Conservation (phyloP, 2,113 vertebrate species). For the Rhinichthys klamathensis region DNA sequence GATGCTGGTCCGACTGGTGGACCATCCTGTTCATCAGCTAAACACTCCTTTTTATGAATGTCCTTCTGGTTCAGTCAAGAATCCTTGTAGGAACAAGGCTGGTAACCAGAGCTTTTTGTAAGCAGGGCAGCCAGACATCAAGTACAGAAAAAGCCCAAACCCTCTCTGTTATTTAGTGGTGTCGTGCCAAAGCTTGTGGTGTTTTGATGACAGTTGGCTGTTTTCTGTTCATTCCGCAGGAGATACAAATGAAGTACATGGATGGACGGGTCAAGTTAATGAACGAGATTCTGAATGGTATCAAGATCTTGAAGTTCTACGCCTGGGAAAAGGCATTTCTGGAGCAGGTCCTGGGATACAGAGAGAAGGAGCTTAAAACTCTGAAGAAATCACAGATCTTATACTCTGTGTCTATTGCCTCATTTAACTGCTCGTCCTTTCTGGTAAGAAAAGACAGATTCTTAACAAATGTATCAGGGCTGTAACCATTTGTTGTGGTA, state of each 20-base stretch:
- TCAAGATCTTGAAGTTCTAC: constrained; percentile 89
- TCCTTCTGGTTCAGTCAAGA: not conserved
- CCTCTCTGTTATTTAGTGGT: not conserved
- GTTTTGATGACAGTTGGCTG: not conserved
- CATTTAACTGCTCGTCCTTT: constrained; percentile 93
- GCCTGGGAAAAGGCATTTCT: constrained; percentile 92
- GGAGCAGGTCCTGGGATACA: constrained; percentile 79
- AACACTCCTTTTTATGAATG: too few species aligned
- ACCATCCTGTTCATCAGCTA: not conserved
- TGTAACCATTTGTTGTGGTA: not conserved
- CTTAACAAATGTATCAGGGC: not conserved
- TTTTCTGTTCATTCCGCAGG: constrained; percentile 69
- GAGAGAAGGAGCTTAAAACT: constrained; percentile 83
- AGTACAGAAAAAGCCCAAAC: not conserved
- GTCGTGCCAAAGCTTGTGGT: not conserved
- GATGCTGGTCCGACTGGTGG: not conserved
- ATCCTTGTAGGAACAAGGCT: not conserved
- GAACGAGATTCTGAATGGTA: constrained; percentile 83
- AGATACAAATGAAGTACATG: constrained; percentile 90
- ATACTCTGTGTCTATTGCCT: constrained; percentile 89
- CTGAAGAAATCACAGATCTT: constrained; percentile 87
- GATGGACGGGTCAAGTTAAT: constrained; percentile 87
- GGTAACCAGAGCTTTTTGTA: not conserved
- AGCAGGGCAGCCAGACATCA: not conserved
- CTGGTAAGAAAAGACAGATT: constrained; percentile 75